Base-by-base conservation (phyloP, 2,113 vertebrate genomes). In the Stictonetta naevosa region DNA sequence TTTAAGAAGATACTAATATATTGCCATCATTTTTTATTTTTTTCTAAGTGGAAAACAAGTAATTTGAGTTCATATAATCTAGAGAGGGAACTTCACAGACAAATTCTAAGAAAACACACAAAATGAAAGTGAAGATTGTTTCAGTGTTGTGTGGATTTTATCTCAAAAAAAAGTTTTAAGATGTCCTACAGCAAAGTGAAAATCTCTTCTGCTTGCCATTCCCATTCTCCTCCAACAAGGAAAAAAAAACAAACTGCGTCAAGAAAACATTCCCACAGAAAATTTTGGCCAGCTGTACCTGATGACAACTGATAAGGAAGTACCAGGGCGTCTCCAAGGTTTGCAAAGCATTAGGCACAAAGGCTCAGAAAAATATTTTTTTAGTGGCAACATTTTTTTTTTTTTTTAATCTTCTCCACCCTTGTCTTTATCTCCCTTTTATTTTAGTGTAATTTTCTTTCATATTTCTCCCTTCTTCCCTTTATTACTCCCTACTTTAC, bases 221-320 rank as follows among this genome's bases (percentile, higher is more conserved):
- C 46, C 31, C 46, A 63, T 86, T 92, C 11, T 26, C 14, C n/a
- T 36, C 33, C 38, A 78, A 77, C 28, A 83, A 34, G 5, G 21
- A 8, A 59, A n/a, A 59, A n/a, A 59, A n/a, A 69, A 5, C 3
- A 3, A 17, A 22, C 20, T 36, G 23, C 12, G 6, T 73, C 9
- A 36, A 63, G 55, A 88, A 93, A 90, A 73, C 53, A 76, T 93
- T 95, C 91, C 91, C 91, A 96, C 81, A 95, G 93, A 82, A 81
- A 60, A 75, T 84, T 88, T 84, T 89, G 81, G 91, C 83, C 66
- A 78, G 91, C 86, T 82, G 44, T 79, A 75, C 91, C 81, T 82
- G 93, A 95, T 93, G 83, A 83, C 74, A 92, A 89, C 52, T 95
- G 96, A 96, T 93, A 96, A 95, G 95, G 66, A 95, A 92, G 83